phyloP scores from a whole-genome alignment of 37 sponge, comb jelly and placozoan species.

The Beroe forskalii region DNA sequence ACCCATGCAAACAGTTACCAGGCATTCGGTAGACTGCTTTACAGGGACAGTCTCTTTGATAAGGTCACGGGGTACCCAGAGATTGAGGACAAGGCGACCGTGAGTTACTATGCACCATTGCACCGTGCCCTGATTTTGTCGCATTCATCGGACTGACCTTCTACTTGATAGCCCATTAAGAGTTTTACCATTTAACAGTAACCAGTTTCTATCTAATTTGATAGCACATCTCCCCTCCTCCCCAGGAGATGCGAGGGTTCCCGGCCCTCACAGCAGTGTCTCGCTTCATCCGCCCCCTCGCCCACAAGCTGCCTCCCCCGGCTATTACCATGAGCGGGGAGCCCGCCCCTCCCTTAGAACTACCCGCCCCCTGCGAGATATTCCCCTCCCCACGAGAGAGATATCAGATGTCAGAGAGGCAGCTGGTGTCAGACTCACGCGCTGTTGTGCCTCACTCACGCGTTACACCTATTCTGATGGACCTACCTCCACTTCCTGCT shows the following conservation, averaged over 20 bases:
- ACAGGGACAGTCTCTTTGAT: conserved; percentile 16
- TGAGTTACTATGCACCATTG: too few species aligned
- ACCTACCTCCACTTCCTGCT: conserved; percentile 37
- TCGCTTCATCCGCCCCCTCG: conserved; percentile 8
- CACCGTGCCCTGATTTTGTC: too few species aligned
- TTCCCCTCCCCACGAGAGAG: neutral
- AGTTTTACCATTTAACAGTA: too few species aligned
- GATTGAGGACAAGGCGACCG: neutral
- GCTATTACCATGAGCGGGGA: neutral
- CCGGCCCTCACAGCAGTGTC: neutral
- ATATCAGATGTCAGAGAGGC: too few species aligned
- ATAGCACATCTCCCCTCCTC: neutral
- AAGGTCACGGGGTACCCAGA: neutral
- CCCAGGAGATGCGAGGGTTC: neutral
- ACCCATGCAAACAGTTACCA: neutral
- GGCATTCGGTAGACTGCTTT: neutral
- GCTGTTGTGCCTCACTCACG: neutral
- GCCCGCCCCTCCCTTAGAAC: neutral
- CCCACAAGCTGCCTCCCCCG: conserved; percentile 1
- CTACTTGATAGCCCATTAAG: too few species aligned
- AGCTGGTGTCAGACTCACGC: too few species aligned
- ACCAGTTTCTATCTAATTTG: neutral
- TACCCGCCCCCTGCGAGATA: neutral
- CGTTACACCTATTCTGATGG: neutral
- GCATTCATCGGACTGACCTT: too few species aligned